Base-by-base conservation (phyloP, 2,888 invertebrate species). In the Dusona sp. region DNA sequence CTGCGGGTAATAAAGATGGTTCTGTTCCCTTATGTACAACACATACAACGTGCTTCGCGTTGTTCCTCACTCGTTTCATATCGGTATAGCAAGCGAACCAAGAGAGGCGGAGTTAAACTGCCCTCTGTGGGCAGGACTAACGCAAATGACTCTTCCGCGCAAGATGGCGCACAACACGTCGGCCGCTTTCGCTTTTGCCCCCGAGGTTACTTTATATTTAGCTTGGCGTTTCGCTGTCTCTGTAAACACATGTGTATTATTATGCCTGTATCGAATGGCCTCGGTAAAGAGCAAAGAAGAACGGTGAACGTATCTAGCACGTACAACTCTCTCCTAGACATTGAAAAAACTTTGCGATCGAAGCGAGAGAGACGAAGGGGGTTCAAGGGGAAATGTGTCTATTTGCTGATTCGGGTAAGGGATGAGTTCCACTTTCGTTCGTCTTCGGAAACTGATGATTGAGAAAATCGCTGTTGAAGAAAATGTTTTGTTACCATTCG, bases 91-190 rank as follows among this genome's bases (percentile, higher is more conserved):
- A 91, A 54, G 90, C 92, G 77, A 83, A 93, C 91, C 93, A 92
- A 93, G 92, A 94, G 94, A 94, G 95, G 95, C 95, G 95, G 95
- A 94, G 95, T 92, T 94, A 94, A 92, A 91, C 91, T 92, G 93
- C 93, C 93, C 92, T 93, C 94, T 94, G 95, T 95, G 95, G 95
- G 95, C 94, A 94, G 95, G 95, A 94, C 94, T 94, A 94, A 93
- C 93, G 93, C 93, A 94, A 94, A 94, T 95, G 95, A 95, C 95
- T 95, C 95, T 94, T 94, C 93, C 91, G 93, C 93, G 94, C 94
- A 95, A 95, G 95, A 95, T 95, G 95, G 95, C 95, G 95, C 64
- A 74, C 83, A 80, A 75, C 79, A 77, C 75, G 68, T 72, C 82
- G 87, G 84, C 79, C 85, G 84, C 88, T 83, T 87, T 77, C 72